Evolutionary conservation across 2,888 invertebrate genomes (phyloP).

Genomic region (Caenorhabditis imperialis): DNA sequence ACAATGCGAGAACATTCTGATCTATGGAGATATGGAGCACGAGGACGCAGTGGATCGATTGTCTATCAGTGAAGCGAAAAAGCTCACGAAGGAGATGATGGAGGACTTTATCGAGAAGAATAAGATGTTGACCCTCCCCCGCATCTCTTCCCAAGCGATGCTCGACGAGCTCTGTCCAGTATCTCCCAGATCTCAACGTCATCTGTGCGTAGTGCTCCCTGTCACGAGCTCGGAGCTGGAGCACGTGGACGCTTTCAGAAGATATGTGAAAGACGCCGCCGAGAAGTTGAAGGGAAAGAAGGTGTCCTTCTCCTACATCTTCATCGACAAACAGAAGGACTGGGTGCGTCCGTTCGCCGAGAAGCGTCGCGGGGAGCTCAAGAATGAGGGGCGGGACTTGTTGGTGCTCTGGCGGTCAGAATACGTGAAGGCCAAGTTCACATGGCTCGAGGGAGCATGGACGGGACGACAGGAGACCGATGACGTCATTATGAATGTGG

Average conservation of each 20-base stretch:
- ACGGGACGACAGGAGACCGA: conserved; percentile 59
- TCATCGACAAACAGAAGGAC: conserved; percentile 65
- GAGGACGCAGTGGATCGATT: conserved; percentile 70
- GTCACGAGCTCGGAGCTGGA: conserved; percentile 60
- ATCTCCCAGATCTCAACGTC: conserved; percentile 67
- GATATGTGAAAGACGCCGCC: conserved; percentile 58
- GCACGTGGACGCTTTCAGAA: conserved; percentile 64
- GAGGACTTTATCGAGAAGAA: conserved; percentile 79
- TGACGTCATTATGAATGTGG: conserved; percentile 55
- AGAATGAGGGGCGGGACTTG: conserved; percentile 60
- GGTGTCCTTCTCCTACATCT: conserved; percentile 66
- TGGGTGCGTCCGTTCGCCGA: conserved; percentile 72
- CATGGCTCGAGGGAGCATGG: conserved; percentile 71
- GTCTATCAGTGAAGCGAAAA: conserved; percentile 63
- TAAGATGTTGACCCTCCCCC: conserved; percentile 79
- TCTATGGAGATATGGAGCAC: conserved; percentile 80
- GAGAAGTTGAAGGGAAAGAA: conserved; percentile 43
- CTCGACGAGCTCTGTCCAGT: conserved; percentile 80
- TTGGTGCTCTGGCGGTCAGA: conserved; percentile 75
- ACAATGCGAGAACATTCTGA: conserved; percentile 79
- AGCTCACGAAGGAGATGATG: conserved; percentile 71
- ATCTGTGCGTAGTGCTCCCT: conserved; percentile 72
- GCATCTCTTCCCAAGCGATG: conserved; percentile 79
- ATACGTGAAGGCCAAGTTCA: conserved; percentile 68
- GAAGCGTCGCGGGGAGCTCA: conserved; percentile 49